Conservation (phyloP, 2,113 vertebrate genomes). For the Protomyctophum bolini region DNA sequence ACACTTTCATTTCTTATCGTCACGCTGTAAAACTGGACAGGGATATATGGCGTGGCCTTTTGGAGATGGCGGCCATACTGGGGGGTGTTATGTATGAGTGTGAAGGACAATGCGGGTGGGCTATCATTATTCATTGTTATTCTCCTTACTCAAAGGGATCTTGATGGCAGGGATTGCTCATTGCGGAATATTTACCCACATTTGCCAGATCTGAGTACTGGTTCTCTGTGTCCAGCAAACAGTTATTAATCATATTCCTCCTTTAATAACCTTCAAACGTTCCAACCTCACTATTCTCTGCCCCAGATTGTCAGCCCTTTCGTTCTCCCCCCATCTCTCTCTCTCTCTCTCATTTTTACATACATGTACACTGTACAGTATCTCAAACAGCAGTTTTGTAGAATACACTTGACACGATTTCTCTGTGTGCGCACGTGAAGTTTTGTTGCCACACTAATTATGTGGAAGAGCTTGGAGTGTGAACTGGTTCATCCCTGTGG, state of each 20-base stretch:
- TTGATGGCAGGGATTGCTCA: background rate
- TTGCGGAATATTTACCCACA: background rate
- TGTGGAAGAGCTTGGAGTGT: slow-evolving; percentile 6
- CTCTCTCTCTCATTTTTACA: background rate
- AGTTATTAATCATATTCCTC: too few relatives aligned
- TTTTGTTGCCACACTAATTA: slow-evolving; percentile 41
- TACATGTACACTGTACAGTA: too few relatives aligned
- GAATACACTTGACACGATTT: too few relatives aligned
- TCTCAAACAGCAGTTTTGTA: too few relatives aligned
- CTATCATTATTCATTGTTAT: background rate
- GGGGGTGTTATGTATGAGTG: slow-evolving; percentile 33
- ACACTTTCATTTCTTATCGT: slow-evolving; percentile 63
- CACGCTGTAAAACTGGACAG: slow-evolving; percentile 57
- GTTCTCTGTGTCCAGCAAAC: too few relatives aligned
- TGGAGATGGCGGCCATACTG: slow-evolving; percentile 27
- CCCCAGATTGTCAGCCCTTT: background rate
- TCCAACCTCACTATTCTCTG: background rate
- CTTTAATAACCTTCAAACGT: background rate
- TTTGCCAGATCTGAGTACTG: too few relatives aligned
- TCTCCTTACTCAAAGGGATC: background rate
- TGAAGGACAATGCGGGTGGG: slow-evolving; percentile 45
- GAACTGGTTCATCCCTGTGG: slow-evolving; percentile 26
- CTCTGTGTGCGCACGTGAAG: background rate
- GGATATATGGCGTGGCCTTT: slow-evolving; percentile 64
- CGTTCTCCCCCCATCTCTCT: background rate